Evolutionary conservation across 2,797 vertebrate genomes (phyloP).

Genomic region (Pangasius krempfi): DNA sequence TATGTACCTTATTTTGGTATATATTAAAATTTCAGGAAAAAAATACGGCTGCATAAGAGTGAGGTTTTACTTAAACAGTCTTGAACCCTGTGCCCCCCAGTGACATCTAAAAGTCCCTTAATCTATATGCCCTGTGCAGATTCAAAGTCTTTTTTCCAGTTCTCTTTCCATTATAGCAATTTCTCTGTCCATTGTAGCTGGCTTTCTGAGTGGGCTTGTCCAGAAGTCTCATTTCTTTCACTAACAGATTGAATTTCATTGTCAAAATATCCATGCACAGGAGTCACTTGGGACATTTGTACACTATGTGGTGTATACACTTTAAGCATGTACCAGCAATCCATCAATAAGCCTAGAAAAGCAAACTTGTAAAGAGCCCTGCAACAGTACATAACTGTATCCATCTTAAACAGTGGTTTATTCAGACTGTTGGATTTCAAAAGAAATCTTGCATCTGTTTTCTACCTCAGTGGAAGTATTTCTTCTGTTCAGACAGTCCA

Average conservation of each 20-base stretch:
- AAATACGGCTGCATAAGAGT: neutral
- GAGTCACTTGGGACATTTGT: neutral
- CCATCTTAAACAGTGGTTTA: neutral
- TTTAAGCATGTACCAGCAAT: neutral
- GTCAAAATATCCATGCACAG: neutral
- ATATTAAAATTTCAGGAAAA: neutral
- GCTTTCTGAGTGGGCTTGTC: neutral
- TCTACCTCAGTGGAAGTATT: neutral
- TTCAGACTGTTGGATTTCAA: neutral
- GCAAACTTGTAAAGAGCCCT: neutral
- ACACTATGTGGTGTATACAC: too few species aligned
- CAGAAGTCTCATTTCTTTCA: neutral
- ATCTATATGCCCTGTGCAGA: neutral
- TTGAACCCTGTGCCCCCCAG: neutral
- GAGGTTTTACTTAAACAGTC: neutral
- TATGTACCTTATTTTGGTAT: neutral
- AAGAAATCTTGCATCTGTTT: neutral
- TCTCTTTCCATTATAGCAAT: neutral
- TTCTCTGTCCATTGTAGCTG: too few species aligned
- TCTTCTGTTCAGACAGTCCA: neutral
- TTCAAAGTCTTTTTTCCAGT: neutral
- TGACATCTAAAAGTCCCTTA: neutral
- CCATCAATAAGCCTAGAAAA: neutral
- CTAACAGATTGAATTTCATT: neutral
- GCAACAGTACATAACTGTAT: neutral